Evolutionary conservation across 2,797 vertebrate species (phyloP), one percentile per base, ranked within the genome.

Genomic region (Eurystomus glaucurus): DNA sequence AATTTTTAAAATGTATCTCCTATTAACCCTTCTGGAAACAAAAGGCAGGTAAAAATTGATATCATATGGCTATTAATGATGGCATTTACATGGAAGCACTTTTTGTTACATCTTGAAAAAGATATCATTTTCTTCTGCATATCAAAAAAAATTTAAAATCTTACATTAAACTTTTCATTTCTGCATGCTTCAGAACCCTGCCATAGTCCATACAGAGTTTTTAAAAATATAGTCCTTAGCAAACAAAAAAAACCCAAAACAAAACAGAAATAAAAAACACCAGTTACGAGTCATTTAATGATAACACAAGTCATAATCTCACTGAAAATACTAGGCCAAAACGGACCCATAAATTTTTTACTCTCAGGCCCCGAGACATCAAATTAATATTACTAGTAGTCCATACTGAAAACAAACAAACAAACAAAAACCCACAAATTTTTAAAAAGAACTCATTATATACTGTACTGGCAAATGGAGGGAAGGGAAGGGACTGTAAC

Each of bases 101-200:
- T 54, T 81, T 39, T 41, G 7, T 18, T 29, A 5, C 19, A 18
- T 37, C 9, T 77, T 51, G 26, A 61, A 88, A 66, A 82, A 62
- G 29, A 16, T 0, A 16, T 12, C 0, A 18, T 78, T 92, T 85
- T 37, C 6, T n/a, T 76, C 28, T n/a, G 14, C 0, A 1, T 17
- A 25, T 11, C 48, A 9, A 18, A 48, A 48, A 14, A 88, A 87
- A 75, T 35, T 48, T 35, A 35, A 45, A 22, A 3, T 3, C 7
- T 48, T 46, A 20, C 2, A 64, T 29, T 41, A 45, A 78, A 31
- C 1, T 45, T 80, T 90, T 69, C 10, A 2, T 62, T 85, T 74
- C 10, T 62, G 4, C 48, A 66, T 61, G 19, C 18, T 55, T 87
- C 31, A 54, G 4, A 6, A 43, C 19, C 14, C 14, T 69, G 18